These are phyloP conservation scores for Tetragonula clypearis DNA, from an alignment of 1,140 invertebrate species.

Conservation along the genomic window DNA sequence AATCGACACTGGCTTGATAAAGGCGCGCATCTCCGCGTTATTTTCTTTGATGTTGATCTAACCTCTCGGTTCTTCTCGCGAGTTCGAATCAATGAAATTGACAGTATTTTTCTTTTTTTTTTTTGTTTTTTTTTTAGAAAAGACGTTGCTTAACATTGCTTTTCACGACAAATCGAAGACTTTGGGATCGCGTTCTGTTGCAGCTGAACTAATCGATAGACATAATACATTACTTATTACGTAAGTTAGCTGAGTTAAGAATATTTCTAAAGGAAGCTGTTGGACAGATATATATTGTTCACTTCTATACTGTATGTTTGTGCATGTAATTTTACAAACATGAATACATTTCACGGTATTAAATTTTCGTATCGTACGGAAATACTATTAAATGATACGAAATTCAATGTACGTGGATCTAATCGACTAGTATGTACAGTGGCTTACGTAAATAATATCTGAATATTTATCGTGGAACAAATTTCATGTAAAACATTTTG, in stretches of 20 bases:
- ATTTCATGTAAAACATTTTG: no score
- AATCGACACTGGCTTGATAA: neutral
- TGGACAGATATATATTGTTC: no score
- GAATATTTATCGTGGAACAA: no score
- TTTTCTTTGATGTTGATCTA: neutral
- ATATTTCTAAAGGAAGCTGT: neutral
- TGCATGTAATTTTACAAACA: no score
- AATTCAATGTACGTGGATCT: no score
- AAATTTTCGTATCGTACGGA: no score
- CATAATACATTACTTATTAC: no score
- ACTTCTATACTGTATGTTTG: no score
- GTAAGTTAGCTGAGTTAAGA: neutral
- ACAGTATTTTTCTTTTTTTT: neutral
- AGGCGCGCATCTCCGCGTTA: neutral
- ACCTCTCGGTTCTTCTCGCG: neutral
- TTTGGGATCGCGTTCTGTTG: fast-evolving
- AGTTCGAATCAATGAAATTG: neutral
- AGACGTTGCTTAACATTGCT: neutral
- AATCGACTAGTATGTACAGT: no score
- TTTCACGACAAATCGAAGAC: neutral
- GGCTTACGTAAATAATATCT: no score
- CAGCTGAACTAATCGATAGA: neutral
- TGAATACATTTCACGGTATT: no score
- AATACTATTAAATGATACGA: no score
- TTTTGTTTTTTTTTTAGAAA: neutral